Base-by-base conservation (phyloP, 2,797 vertebrate genomes). In the Gambusia yucatana region DNA sequence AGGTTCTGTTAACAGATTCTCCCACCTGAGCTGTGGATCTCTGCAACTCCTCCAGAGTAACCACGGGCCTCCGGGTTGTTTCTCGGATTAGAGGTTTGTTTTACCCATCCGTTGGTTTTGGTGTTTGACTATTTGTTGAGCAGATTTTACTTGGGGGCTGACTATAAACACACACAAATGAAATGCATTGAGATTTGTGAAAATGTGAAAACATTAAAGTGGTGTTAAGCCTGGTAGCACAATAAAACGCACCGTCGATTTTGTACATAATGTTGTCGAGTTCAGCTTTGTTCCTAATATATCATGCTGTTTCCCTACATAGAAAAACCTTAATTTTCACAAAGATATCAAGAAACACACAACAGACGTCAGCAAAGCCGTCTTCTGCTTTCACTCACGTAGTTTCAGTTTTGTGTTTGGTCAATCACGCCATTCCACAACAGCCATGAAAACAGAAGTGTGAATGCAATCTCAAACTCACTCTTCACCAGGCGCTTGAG, bases 391-490 rank as follows among this genome's bases (percentile, higher is more conserved):
- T 79, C 41, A 65, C 17, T 47, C 17, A 11, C 13, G 41, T 44
- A 70, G 52, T 48, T 82, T 72, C n/a, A 57, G 47, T 41, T 46
- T 22, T 63, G 28, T 65, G 1, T 14, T 20, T 75, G 11, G 7
- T 67, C 22, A 2, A 71, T 46, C 59, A 55, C 67, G 43, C 67
- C 55, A 36, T 30, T 20, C 70, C n/a, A 75, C 25, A 55, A 50
- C 61, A 63, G 41, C 57, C 36, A 52, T 48, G 84, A 79, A 86
- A 91, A 91, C 57, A 74, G 79, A 65, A 75, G 88, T 87, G 92
- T 90, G 86, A 95, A 91, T 89, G 84, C 94, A 91, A 87, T 82
- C 83, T 90, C 63, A 79, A 74, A 81, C 82, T 78, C 75, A 81
- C 84, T 93, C 93, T 94, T 94, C 92, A 0, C 7, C 48, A 48